Conservation (phyloP, 2,797 vertebrate genomes). For the Chiloscyllium punctatum region DNA sequence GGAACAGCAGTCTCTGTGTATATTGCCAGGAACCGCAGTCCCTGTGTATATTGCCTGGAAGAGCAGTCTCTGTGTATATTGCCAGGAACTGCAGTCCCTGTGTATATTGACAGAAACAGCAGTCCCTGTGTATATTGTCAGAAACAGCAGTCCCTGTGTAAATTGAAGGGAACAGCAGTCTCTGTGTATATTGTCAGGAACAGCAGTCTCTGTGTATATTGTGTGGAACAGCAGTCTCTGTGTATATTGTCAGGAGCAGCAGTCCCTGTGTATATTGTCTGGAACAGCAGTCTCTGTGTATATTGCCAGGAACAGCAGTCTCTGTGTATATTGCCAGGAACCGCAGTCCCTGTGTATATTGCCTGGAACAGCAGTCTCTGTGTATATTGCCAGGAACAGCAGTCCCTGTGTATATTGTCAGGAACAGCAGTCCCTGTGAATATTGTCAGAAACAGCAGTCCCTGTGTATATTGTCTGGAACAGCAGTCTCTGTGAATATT, state of each 20-base stretch:
- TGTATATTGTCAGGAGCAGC: neutral
- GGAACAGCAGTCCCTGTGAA: neutral
- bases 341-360: too few species aligned
- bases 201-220: neutral
- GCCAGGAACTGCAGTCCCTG: neutral
- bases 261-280: too few species aligned
- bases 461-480: neutral
- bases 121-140: neutral
- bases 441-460: neutral
- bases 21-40: neutral
- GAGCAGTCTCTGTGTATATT: neutral
- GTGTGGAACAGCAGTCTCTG: too few species aligned
- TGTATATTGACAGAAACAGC: neutral
- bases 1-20: neutral
- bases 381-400: neutral
- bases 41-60: neutral
- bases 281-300: neutral
- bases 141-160: too few species aligned
- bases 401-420: neutral
- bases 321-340: too few species aligned
- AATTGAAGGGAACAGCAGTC: neutral
- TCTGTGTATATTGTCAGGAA: neutral
- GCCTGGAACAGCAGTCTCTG: neutral
- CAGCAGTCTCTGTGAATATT: neutral
- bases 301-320: neutral